Evolutionary conservation across 2,888 invertebrate genomes (phyloP), one percentile per base, ranked within the genome.

Genomic region (Trissolcus japonicus): DNA sequence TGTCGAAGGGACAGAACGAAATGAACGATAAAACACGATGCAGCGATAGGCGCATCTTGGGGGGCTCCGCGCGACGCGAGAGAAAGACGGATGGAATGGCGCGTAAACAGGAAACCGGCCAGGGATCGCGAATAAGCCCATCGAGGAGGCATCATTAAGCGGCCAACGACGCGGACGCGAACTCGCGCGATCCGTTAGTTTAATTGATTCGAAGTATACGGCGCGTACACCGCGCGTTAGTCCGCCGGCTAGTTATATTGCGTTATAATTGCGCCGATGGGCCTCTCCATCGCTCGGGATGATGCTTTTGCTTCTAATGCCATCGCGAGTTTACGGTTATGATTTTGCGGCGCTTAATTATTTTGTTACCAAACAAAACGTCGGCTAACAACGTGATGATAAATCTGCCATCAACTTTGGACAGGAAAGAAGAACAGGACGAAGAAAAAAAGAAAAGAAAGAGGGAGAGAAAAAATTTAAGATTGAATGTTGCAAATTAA

Each of bases 191-290:
- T 75, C 79, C 74, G 79, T 79, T 79, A 79, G 74, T 79, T 77
- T 79, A 79, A 79, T 79, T 79, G 79, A 79, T 79, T 79, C 75
- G 48, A 72, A 57, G 68, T 73, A 77, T 73, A 69, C 35, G 35
- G 35, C 35, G 35, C 35, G 35, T 35, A 76, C 55, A 59, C 63
- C 56, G 66, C 66, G 69, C 72, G 72, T 79, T 73, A 35, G 11
- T 67, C 69, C 55, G 41, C 61, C 35, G 68, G 59, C 66, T 56
- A 67, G 40, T 76, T 71, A 76, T 76, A 76, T 67, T 63, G 72
- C 76, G 61, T 66, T 66, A 71, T 76, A 66, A 76, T 76, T 71
- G 66, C 76, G 46, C 48, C 61, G 76, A 65, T 57, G 67, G 66
- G 61, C 62, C 61, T 51, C 9, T n/a, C 60, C 65, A 41, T 46